A percentile compares a stretch with the other conserved stretches of the same genome.
phyloP scores from a whole-genome alignment of 2,113 vertebrate species.

The Machaerirhynchus nigripectus region DNA sequence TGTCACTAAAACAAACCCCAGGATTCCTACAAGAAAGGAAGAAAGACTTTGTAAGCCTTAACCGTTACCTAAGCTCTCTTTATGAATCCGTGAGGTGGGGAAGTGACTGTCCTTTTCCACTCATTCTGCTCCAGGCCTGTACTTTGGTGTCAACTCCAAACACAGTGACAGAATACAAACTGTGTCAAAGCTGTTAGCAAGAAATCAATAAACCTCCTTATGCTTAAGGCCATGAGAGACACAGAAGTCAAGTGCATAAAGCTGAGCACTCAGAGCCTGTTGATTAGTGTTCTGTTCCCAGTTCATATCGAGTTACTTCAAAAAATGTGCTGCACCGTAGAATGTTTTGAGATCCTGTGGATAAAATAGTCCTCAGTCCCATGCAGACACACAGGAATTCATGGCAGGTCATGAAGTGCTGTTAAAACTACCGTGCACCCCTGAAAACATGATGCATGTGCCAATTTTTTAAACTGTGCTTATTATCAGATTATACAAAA shows the following conservation, averaged over 20 bases:
- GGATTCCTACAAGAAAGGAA: not conserved
- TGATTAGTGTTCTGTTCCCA: not conserved
- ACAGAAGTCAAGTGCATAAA: not conserved
- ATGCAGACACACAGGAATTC: constrained; percentile 19
- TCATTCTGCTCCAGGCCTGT: not conserved
- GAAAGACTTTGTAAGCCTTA: not conserved
- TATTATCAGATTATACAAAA: constrained; percentile 62
- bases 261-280: not conserved
- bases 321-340: not conserved
- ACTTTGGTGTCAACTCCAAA: not conserved
- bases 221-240: not conserved
- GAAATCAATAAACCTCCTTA: not conserved
- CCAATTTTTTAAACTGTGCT: not conserved
- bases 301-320: constrained; percentile 1
- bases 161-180: not conserved
- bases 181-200: not conserved
- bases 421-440: not conserved
- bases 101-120: not conserved
- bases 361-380: constrained; percentile 3
- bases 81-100: not conserved
- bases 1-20: not conserved
- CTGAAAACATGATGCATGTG: not conserved
- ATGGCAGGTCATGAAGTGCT: not conserved
- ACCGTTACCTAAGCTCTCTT: not conserved
- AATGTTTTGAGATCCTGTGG: not conserved